Evolutionary conservation across 2,113 vertebrate species (phyloP).

Genomic region (Neolamprologus caudopunctatus): DNA sequence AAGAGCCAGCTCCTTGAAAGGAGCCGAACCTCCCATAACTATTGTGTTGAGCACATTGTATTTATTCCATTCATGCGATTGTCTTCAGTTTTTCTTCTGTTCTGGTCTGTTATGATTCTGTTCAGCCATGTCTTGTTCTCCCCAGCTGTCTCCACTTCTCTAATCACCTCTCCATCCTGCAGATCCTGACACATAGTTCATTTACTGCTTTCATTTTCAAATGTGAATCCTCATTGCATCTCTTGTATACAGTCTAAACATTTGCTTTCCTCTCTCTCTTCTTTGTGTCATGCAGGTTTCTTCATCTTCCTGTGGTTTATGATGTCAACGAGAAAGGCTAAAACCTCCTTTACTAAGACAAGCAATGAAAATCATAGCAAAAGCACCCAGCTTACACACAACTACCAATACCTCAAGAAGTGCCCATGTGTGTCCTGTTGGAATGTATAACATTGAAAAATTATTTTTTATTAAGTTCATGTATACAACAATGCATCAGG

Average conservation of each 20-base stretch:
- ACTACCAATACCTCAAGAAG: not conserved
- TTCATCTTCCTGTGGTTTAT: conserved; percentile 46
- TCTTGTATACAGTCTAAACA: not conserved
- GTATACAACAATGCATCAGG: not conserved
- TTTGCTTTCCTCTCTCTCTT: not conserved
- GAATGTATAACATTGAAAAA: not conserved
- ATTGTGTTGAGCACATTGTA: not conserved
- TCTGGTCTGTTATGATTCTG: not conserved
- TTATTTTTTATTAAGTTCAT: not conserved
- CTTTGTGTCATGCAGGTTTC: conserved; percentile 13
- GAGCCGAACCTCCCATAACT: too few species aligned
- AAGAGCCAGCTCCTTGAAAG: too few species aligned
- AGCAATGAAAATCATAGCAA: not conserved
- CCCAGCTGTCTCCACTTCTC: not conserved
- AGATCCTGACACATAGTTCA: not conserved
- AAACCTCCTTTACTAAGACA: accelerated
- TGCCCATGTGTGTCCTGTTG: not conserved
- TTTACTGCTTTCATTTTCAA: not conserved
- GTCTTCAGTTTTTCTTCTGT: not conserved
- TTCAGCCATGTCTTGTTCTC: not conserved
- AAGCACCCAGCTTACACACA: not conserved
- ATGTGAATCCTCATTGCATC: not conserved
- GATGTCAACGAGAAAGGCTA: not conserved
- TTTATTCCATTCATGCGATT: not conserved
- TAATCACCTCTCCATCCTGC: not conserved